Evolutionary conservation across 1,140 invertebrate species (phyloP), one percentile per base, ranked within the genome.

Genomic region (Acromyrmex heyeri): DNA sequence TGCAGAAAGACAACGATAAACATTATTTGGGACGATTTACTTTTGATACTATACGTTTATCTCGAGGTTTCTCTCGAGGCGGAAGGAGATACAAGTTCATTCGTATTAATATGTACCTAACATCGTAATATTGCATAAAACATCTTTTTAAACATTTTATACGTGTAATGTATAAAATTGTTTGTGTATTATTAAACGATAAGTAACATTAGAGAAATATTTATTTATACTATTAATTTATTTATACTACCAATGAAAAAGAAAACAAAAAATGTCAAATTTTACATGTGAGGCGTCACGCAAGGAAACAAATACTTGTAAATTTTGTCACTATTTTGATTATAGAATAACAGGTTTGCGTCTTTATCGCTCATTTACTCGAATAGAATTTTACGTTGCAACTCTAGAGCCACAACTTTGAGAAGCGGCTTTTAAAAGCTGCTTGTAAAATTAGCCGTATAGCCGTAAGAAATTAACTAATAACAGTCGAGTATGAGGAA

Each of bases 1-100:
- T 73, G 73, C 55, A 65, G 30, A 57, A 21, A 85, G 59, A 85
- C 2, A 73, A 83, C 3, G 30, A 18, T 59, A 57, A 55, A 57
- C 12, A 59, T 53, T 70, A 57, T 82, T 24, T 18, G n/a, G 16
- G 3, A 59, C 18, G 7, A 12, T 38, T 82, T 72, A 59, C 14
- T 18, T 53, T 18, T 27, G 24, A 69, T 14, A 59, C 38, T 38
- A 8, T 38, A 38, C 0, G 24, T 61, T 82, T 18, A 73, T 73
- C 14, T 2, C 7, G 14, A 21, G 21, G 0, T 55, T 24, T 48
- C 12, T 73, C 3, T 30, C 4, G 30, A 6, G 16, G 14, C 12
- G 38, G 7, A 38, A 8, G 8, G 38, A 44, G 10, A 10, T 48
- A 50, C 50, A 59, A 82, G 14, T 67, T 75, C 12, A 75, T 14